Conservation (phyloP, 2,888 invertebrate genomes). For the Drosophila picticornis region DNA sequence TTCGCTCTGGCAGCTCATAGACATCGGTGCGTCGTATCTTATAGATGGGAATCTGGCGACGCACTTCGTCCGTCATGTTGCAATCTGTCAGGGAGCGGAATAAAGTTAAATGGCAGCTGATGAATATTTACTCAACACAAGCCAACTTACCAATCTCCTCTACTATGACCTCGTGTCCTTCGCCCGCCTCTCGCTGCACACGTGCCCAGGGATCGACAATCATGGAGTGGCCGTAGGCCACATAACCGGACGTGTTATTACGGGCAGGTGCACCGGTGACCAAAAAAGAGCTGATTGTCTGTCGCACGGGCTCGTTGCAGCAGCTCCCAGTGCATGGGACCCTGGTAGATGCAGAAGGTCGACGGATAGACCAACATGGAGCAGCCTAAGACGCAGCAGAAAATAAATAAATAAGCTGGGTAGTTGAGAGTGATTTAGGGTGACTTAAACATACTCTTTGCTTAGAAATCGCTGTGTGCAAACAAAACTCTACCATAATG, state of each 20-base stretch:
- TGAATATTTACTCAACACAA: background rate
- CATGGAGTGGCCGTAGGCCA: constrained; percentile 95
- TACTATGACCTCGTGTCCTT: constrained; percentile 89
- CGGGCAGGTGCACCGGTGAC: constrained; percentile 94
- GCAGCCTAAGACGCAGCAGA: constrained; percentile 87
- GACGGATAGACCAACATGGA: constrained; percentile 95
- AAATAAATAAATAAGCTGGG: background rate
- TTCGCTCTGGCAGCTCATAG: constrained; percentile 86
- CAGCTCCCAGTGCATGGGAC: constrained; percentile 96
- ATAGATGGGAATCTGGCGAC: constrained; percentile 93
- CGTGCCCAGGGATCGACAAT: constrained; percentile 92
- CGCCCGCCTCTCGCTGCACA: constrained; percentile 89
- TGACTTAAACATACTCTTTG: background rate
- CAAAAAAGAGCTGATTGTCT: constrained; percentile 95
- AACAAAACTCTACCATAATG: background rate
- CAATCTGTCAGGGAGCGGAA: constrained; percentile 87
- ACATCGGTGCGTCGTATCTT: constrained; percentile 91
- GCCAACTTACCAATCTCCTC: constrained; percentile 89
- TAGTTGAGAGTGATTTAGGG: background rate
- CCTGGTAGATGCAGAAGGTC: constrained; percentile 89
- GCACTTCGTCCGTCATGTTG: constrained; percentile 89
- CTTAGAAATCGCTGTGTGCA: background rate
- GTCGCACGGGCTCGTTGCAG: constrained; percentile 92
- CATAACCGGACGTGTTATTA: constrained; percentile 90
- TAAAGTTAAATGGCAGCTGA: background rate